Evolutionary conservation across 2,888 invertebrate genomes (phyloP).

Genomic region (Eugnorisma glareosa): DNA sequence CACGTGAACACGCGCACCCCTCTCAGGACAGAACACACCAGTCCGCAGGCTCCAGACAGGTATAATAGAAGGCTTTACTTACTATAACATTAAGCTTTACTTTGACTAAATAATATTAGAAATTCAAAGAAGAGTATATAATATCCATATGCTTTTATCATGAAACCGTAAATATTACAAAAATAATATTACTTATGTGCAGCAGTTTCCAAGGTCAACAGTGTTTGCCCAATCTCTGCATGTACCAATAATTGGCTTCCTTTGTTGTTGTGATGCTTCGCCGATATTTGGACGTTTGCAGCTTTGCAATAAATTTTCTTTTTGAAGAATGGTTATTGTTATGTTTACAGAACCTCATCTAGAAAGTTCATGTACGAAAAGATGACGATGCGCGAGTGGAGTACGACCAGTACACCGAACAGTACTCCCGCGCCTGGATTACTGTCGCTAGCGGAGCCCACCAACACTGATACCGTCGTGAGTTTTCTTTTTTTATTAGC

Average conservation of each 20-base stretch:
- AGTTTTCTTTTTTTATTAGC: conserved; percentile 59
- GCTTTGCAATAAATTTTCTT: conserved; percentile 38
- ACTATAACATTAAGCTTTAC: not conserved
- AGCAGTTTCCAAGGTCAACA: not conserved
- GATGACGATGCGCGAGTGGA: conserved; percentile 89
- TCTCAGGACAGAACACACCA: conserved; percentile 84
- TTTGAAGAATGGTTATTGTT: conserved; percentile 49
- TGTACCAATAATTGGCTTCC: not conserved
- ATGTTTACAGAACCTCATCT: conserved; percentile 86
- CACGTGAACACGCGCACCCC: conserved; percentile 92
- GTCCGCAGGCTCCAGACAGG: conserved; percentile 89
- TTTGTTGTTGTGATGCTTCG: conserved; percentile 12
- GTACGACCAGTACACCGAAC: conserved; percentile 82
- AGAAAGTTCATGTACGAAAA: conserved; percentile 89
- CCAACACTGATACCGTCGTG: conserved; percentile 81
- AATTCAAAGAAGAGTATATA: not conserved
- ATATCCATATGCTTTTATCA: not conserved
- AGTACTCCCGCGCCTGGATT: conserved; percentile 84
- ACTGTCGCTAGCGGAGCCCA: conserved; percentile 86
- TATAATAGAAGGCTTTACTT: conserved; percentile 53
- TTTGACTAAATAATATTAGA: not conserved
- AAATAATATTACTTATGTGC: not conserved
- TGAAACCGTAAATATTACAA: not conserved
- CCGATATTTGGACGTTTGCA: conserved; percentile 3
- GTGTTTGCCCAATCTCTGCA: not conserved